These are phyloP conservation scores for Drosophila paulistorum DNA, from an alignment of 1,140 invertebrate species.

Conservation along the genomic window DNA sequence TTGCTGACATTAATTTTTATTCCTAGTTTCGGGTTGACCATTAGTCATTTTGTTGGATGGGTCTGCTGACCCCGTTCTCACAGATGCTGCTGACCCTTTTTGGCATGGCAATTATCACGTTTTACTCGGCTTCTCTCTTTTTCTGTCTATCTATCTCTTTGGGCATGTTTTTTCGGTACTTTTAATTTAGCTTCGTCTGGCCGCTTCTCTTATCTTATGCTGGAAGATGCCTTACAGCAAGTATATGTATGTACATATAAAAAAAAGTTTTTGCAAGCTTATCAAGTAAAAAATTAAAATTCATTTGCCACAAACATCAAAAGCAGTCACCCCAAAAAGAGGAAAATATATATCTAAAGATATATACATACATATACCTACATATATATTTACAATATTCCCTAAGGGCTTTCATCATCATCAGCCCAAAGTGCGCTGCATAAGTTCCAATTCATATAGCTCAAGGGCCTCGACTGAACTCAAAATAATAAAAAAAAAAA, in stretches of 20 bases:
- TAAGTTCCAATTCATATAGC: conserved; percentile 62
- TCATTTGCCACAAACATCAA: conserved; percentile 65
- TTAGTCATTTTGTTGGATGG: conserved; percentile 65
- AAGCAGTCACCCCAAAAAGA: conserved; percentile 33
- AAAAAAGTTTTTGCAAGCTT: conserved; percentile 46
- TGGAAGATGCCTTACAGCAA: conserved; percentile 37
- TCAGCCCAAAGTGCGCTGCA: conserved; percentile 45
- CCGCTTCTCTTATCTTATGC: conserved; percentile 52
- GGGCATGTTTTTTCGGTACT: conserved; percentile 35
- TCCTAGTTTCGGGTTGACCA: conserved; percentile 54
- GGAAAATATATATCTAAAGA: background rate
- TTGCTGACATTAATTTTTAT: conserved; percentile 32
- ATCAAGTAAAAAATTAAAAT: conserved; percentile 65
- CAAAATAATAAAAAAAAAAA: background rate
- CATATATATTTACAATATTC: conserved; percentile 9
- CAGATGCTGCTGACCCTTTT: conserved; percentile 70
- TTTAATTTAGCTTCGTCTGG: conserved; percentile 45
- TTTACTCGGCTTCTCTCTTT: conserved; percentile 48
- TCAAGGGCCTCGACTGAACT: conserved; percentile 4
- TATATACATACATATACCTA: background rate
- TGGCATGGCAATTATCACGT: conserved; percentile 75
- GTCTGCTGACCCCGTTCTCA: conserved; percentile 21
- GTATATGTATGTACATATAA: conserved; percentile 34
- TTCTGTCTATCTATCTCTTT: conserved; percentile 2
- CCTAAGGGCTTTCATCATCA: conserved; percentile 27